Percentiles rank a stretch among this genome's conserved stretches.
These are phyloP conservation scores for Lophotriccus pileatus DNA, from an alignment of 2,797 vertebrate genomes.

Conservation along the genomic window DNA sequence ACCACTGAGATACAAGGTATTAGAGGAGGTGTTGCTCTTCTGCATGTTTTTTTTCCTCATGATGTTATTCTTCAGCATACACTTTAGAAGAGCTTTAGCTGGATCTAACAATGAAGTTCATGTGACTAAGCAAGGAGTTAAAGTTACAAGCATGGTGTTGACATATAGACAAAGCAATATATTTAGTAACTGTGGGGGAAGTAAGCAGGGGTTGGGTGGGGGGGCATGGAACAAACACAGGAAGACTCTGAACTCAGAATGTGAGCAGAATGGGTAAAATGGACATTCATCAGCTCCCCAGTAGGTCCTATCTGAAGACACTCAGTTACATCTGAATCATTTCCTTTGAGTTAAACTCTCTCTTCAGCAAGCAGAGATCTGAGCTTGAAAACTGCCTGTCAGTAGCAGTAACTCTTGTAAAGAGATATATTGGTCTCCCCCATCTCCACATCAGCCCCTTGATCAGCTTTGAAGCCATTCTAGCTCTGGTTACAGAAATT, in stretches of 20 bases:
- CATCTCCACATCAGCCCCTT: neutral
- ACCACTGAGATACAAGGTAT: neutral
- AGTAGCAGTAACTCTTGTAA: neutral
- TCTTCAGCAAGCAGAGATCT: neutral
- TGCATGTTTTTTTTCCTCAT: neutral
- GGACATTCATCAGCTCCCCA: neutral
- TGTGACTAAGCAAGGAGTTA: neutral
- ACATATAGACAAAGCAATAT: neutral
- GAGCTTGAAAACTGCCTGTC: neutral
- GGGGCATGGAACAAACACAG: neutral
- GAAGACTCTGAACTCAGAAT: neutral
- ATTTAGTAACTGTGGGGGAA: neutral
- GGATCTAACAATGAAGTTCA: neutral
- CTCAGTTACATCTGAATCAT: neutral
- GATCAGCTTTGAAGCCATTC: neutral
- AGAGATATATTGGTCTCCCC: neutral
- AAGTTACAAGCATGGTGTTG: neutral
- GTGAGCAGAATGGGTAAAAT: neutral
- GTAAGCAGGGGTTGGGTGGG: no score
- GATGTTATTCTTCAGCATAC: neutral
- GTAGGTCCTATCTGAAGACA: neutral
- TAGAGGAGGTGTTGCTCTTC: neutral
- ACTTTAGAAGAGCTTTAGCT: neutral
- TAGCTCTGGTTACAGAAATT: neutral
- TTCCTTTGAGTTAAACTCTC: neutral